These are phyloP conservation scores for Bradysia coprophila DNA, from an alignment of 1,140 invertebrate species.

Conservation along the genomic window DNA sequence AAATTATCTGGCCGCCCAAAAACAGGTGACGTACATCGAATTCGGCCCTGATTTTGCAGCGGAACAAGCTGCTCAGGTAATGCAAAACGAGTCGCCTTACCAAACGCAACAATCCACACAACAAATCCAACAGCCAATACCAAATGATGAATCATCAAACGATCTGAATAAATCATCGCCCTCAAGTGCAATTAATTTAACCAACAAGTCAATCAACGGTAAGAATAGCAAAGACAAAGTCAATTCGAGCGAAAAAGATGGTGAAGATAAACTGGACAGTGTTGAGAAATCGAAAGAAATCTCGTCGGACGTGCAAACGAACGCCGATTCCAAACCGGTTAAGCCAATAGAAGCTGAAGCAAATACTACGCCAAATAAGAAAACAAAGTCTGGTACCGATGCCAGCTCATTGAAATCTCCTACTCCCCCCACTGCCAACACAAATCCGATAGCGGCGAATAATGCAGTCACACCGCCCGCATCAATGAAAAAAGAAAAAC, in stretches of 20 bases:
- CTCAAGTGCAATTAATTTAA: not conserved
- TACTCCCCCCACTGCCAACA: not conserved
- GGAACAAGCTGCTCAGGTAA: not conserved
- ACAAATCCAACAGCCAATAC: not conserved
- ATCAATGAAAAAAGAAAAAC: slow-evolving; percentile 19
- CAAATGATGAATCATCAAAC: not conserved
- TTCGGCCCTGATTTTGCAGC: slow-evolving; percentile 1
- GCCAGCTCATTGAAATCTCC: not conserved
- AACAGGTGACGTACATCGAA: slow-evolving; percentile 2
- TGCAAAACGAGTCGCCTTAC: not conserved
- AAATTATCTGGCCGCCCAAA: slow-evolving; percentile 3
- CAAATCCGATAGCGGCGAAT: not conserved
- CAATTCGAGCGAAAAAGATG: not conserved
- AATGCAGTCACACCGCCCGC: slow-evolving; percentile 2
- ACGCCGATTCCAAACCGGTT: not conserved
- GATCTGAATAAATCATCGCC: not conserved
- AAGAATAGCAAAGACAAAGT: not conserved
- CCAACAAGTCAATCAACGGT: not conserved
- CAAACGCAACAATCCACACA: not conserved
- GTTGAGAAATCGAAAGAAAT: not conserved
- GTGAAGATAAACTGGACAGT: not conserved
- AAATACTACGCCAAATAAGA: slow-evolving; percentile 1
- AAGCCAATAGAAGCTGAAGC: no score
- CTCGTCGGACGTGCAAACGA: not conserved
- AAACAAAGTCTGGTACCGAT: slow-evolving; percentile 5